A percentile compares a stretch with the other conserved stretches of the same genome.
These are phyloP conservation scores for Asbolus verrucosus DNA, from an alignment of 1,140 invertebrate species.

Conservation along the genomic window DNA sequence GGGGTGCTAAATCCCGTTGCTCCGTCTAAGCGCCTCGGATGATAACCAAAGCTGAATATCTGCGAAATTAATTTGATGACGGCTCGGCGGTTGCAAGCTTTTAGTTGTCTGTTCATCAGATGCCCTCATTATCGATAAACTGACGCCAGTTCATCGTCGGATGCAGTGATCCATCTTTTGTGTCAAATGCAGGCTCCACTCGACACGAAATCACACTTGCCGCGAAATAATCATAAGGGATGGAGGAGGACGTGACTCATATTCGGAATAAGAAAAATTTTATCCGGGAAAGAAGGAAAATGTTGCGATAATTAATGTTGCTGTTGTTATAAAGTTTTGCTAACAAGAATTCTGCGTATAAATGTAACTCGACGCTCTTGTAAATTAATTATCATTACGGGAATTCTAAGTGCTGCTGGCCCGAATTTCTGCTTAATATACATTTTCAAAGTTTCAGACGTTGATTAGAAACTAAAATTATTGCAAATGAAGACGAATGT, in stretches of 20 bases:
- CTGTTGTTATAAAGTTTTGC: background rate
- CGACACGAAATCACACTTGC: constrained; percentile 37
- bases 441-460: constrained; percentile 5
- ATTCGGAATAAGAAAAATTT: background rate
- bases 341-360: background rate
- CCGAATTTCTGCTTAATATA: background rate
- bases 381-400: background rate
- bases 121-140: constrained; percentile 34
- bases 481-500: background rate
- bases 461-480: constrained; percentile 5
- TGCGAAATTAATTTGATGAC: constrained; percentile 16
- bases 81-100: constrained; percentile 2
- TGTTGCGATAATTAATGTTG: constrained; percentile 5
- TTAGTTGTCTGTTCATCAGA: constrained; percentile 31
- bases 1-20: no score
- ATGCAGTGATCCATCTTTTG: constrained; percentile 37
- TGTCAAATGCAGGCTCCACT: constrained; percentile 31
- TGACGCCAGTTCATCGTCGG: constrained; percentile 24
- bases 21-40: background rate
- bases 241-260: constrained; percentile 21
- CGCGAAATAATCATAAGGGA: constrained; percentile 34
- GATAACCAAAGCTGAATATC: background rate
- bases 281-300: background rate
- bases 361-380: background rate
- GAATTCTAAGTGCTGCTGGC: no score